Evolutionary conservation across 2,888 invertebrate genomes (phyloP), one percentile per base, ranked within the genome.

Genomic region (Griposia aprilina): DNA sequence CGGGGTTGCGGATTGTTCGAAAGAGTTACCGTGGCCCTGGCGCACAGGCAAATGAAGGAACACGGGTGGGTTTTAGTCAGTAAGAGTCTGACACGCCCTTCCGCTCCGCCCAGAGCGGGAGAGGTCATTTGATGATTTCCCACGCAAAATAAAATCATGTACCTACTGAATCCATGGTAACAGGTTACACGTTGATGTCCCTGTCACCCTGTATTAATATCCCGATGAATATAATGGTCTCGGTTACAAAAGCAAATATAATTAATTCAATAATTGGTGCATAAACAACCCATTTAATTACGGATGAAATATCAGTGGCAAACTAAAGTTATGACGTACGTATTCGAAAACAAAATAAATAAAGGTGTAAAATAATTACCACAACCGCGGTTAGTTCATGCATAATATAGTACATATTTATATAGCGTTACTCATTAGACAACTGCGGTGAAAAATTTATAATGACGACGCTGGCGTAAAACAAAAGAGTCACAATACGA

Each of bases 401-500:
- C 85, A 88, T 87, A 87, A 60, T 60, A 82, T 84, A 89, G 89
- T 88, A 86, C 83, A 88, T 84, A 88, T 89, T 84, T 84, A 88
- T 67, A 89, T 88, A 90, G 88, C 85, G 83, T 91, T 89, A 91
- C 94, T 96, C 96, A 95, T 96, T 96, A 95, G 94, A 94, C 91
- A 91, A 92, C 90, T 90, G 93, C 90, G 92, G 92, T 92, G 92
- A 92, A 94, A 92, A 94, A 92, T 90, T 91, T 93, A 94, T 95
- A 96, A 96, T 94, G 95, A 94, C 91, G 91, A 90, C 87, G 90
- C 87, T 87, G 81, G 83, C 87, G 81, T 84, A 84, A 90, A 93
- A 96, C 95, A 96, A 96, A 94, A 92, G 94, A 87, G 79, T 85
- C 93, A 95, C 94, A 95, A 94, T 94, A 90, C 88, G 91, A 91